phyloP scores from a whole-genome alignment of 2,113 vertebrate genomes.

The Sclerurus mexicanus region DNA sequence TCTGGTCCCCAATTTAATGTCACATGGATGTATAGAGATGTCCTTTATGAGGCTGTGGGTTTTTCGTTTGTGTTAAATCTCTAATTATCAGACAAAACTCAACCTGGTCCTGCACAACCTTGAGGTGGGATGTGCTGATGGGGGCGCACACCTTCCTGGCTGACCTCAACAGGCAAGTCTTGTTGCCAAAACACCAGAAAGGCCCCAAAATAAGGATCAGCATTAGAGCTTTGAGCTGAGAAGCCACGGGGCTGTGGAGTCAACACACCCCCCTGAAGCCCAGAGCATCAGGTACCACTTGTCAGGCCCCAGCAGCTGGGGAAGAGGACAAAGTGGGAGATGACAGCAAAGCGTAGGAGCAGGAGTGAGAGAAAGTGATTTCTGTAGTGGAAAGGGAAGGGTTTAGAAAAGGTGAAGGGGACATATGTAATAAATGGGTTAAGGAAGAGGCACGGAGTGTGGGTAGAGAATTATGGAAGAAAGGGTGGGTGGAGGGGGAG shows the following conservation, averaged over 20 bases:
- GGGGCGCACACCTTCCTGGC: background rate
- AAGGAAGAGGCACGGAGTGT: background rate
- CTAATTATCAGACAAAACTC: background rate
- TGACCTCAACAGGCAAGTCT: background rate
- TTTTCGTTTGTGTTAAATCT: background rate
- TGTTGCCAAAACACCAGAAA: background rate
- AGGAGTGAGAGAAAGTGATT: background rate
- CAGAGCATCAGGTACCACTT: accelerated
- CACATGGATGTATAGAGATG: accelerated
- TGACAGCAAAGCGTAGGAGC: background rate
- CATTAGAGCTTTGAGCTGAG: background rate
- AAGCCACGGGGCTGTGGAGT: background rate
- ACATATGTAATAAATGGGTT: accelerated
- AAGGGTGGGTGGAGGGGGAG: background rate
- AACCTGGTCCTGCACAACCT: background rate
- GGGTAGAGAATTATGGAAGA: background rate
- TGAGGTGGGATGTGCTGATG: background rate
- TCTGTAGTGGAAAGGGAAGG: background rate
- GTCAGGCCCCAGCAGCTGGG: too few species aligned
- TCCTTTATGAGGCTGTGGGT: background rate
- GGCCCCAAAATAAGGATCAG: background rate
- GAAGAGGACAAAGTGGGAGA: background rate
- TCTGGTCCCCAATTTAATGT: background rate
- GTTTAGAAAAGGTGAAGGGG: background rate
- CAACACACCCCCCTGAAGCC: background rate